These are phyloP conservation scores for Upupa epops DNA, from an alignment of 2,113 vertebrate species.

Conservation along the genomic window DNA sequence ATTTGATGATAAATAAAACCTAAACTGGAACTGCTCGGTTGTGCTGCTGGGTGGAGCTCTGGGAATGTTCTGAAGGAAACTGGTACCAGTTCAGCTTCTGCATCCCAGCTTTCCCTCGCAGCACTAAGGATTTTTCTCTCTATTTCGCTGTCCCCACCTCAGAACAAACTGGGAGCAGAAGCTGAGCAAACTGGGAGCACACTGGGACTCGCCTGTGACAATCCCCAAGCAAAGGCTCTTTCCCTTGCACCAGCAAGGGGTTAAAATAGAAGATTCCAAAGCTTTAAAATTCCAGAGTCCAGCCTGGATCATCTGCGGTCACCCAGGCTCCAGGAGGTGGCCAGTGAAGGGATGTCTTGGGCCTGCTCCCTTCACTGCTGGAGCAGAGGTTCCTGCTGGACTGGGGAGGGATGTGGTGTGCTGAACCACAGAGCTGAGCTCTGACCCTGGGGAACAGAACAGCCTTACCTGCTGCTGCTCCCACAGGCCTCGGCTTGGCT, in stretches of 20 bases:
- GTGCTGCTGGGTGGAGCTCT: background rate
- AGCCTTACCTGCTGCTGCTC: background rate
- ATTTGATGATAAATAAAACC: background rate
- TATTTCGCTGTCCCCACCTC: background rate
- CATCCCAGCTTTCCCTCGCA: background rate
- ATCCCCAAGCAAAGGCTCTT: background rate
- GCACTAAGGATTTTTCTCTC: background rate
- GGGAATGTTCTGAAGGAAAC: background rate
- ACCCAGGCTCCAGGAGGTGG: background rate
- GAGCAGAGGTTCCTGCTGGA: background rate
- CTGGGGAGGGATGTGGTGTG: fast-evolving
- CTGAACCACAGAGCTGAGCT: background rate
- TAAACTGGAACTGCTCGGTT: background rate
- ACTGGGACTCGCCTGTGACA: background rate
- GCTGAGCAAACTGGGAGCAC: background rate
- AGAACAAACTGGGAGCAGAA: background rate
- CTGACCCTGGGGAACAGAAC: fast-evolving
- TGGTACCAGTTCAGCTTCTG: background rate
- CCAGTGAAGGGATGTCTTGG: background rate
- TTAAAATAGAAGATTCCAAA: background rate
- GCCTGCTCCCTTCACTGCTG: background rate
- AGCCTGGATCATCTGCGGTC: too few relatives aligned
- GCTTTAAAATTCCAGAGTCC: too few relatives aligned
- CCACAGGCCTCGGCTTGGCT: fast-evolving
- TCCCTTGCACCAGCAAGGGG: background rate